phyloP scores from a whole-genome alignment of 1,140 invertebrate species.

The Drosophila triauraria region DNA sequence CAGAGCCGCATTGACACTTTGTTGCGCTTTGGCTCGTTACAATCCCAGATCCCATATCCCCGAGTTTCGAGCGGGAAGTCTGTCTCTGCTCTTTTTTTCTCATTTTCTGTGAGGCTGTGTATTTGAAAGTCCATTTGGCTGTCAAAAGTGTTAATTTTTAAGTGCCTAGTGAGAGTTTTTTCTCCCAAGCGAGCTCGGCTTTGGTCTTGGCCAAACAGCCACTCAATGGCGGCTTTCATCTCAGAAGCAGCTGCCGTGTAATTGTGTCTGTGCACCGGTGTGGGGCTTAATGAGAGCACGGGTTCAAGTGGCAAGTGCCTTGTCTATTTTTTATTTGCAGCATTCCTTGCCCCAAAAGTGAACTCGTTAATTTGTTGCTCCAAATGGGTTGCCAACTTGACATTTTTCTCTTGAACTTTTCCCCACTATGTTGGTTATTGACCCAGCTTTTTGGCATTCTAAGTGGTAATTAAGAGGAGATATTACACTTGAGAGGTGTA shows the following conservation, averaged over 20 bases:
- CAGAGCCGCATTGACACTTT: constrained; percentile 76
- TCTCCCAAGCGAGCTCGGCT: constrained; percentile 17
- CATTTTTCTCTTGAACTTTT: constrained; percentile 49
- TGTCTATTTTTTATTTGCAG: constrained; percentile 81
- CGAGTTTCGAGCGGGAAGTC: constrained; percentile 32
- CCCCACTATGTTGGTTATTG: constrained; percentile 43
- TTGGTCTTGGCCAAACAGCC: constrained; percentile 34
- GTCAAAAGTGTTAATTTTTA: constrained; percentile 84
- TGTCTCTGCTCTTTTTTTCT: constrained; percentile 31
- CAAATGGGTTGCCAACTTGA: constrained; percentile 58
- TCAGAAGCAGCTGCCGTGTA: constrained; percentile 59
- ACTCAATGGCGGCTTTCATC: constrained; percentile 50
- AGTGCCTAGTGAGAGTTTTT: constrained; percentile 81
- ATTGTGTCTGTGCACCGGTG: constrained; percentile 28
- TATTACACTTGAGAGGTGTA: not conserved
- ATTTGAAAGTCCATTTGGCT: constrained; percentile 83
- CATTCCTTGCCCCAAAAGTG: constrained; percentile 66
- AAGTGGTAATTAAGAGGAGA: not conserved
- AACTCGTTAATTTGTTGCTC: constrained; percentile 76
- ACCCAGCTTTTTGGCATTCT: constrained; percentile 26
- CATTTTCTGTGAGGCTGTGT: constrained; percentile 43
- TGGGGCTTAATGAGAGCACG: constrained; percentile 72
- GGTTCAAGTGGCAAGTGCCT: constrained; percentile 79
- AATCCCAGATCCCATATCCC: constrained; percentile 46
- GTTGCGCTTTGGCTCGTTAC: constrained; percentile 69